A percentile compares a stretch with the other conserved stretches of the same genome.
Conservation (phyloP, 2,888 invertebrate genomes). For the Tetragonula carbonaria region DNA sequence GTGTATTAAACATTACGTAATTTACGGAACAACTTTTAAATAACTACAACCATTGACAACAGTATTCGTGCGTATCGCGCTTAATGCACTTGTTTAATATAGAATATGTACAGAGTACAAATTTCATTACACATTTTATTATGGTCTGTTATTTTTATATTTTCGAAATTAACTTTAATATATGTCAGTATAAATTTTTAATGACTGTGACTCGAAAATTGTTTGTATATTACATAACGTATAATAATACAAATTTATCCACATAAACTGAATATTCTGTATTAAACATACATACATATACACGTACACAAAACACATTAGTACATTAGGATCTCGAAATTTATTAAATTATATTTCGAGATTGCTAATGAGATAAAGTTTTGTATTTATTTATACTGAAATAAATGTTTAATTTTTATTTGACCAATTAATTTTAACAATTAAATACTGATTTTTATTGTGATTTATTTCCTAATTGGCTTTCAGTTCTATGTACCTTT, state of each 20-base stretch:
- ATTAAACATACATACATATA: conserved; percentile 53
- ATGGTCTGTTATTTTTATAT: background rate
- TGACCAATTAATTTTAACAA: background rate
- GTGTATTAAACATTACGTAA: conserved; percentile 67
- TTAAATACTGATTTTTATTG: background rate
- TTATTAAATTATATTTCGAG: conserved; percentile 22
- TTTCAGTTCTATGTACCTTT: conserved; percentile 7
- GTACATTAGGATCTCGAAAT: conserved; percentile 17
- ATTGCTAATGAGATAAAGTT: conserved; percentile 1
- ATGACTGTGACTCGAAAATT: conserved; percentile 7
- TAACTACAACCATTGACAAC: conserved; percentile 82
- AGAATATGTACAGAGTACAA: conserved; percentile 37
- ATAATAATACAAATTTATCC: conserved; percentile 14
- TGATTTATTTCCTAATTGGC: background rate
- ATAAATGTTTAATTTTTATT: conserved; percentile 5
- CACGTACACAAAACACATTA: conserved; percentile 37
- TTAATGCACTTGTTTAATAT: conserved; percentile 38
- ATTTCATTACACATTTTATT: conserved; percentile 31
- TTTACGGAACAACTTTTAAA: conserved; percentile 80
- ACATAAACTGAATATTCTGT: conserved; percentile 37
- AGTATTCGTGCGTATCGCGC: conserved; percentile 69
- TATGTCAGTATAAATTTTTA: conserved; percentile 11
- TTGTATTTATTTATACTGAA: conserved; percentile 21
- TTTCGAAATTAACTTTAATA: conserved; percentile 3
- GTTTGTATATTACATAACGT: background rate